Base-by-base conservation (phyloP, 2,797 vertebrate species). In the Semotilus atromaculatus region DNA sequence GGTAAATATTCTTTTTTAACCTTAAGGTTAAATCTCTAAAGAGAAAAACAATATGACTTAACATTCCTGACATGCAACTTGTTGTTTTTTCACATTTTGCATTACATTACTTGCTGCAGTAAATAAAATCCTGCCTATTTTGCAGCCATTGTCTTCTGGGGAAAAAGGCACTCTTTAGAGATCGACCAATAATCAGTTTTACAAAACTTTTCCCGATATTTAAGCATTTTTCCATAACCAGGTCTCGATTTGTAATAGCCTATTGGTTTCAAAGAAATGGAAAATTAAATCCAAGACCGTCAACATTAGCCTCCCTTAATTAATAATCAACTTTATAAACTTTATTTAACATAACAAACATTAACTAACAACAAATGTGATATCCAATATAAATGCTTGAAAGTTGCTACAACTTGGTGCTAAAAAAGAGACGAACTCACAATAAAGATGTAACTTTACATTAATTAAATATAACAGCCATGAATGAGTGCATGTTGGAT, bases 1-100 rank as follows among this genome's bases (percentile, higher is more conserved):
- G 26, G 48, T 78, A 70, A 58, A 84, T 78, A 84, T 71, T 60
- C 10, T 72, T 79, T 36, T 79, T 83, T 29, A 79, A 84, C 75
- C 75, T 72, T 84, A 67, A 78, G 66, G 66, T 84, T 40, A 84
- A 40, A 51, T 67, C 45, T 55, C 18, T 19, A 67, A 66, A 76
- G 31, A 43, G 21, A 64, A 48, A 74, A 62, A 74, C 9, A 29
- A 18, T 68, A 40, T 43, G 26, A 2, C 13, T 51, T 14, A 66
- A 31, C 31, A 53, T 58, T 26, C 9, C 21, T 51, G 43, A 73
- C 81, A 73, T 10, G 0, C 1, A 73, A 43, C 29, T 26, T 23
- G 34, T 81, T 45, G 26, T 3, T 11, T n/a, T 40, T 83, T 53
- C n/a, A 66, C 5, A 34, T 51, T 58, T 58, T 26, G n/a, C 18